Evolutionary conservation across 2,797 vertebrate genomes (phyloP).

Genomic region (Gymnopithys bicolor): DNA sequence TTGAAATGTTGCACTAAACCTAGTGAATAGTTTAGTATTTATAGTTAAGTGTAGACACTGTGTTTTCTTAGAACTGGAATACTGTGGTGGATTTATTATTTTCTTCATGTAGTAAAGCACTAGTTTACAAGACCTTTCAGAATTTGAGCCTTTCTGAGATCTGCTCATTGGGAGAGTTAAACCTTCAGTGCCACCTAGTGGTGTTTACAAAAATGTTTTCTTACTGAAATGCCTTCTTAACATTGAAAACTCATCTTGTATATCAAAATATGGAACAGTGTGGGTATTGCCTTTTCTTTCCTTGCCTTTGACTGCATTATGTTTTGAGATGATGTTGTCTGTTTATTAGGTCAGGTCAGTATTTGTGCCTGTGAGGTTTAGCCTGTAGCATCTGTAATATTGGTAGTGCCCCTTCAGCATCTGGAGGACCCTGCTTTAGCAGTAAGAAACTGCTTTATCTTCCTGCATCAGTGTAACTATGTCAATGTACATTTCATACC

Average conservation of each 20-base stretch:
- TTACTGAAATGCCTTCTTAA: not conserved
- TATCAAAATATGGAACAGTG: not conserved
- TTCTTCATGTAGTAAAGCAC: not conserved
- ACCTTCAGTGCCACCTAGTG: conserved; percentile 53
- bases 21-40: not conserved
- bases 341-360: not conserved
- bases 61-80: not conserved
- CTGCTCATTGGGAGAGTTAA: not conserved
- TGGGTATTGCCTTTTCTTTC: not conserved
- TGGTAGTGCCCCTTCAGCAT: not conserved
- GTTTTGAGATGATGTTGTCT: not conserved
- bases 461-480: not conserved
- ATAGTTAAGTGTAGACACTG: not conserved
- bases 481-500: not conserved
- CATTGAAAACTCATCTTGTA: not conserved
- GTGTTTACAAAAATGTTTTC: not conserved
- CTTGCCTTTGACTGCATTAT: not conserved
- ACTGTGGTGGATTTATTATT: not conserved
- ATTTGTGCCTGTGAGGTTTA: not conserved
- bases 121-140: not conserved
- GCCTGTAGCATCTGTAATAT: not conserved
- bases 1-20: not conserved
- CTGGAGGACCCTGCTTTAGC: not conserved
- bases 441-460: not conserved
- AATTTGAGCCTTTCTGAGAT: accelerated